phyloP scores from a whole-genome alignment of 2,888 invertebrate species.

The Lasius fuliginosus region DNA sequence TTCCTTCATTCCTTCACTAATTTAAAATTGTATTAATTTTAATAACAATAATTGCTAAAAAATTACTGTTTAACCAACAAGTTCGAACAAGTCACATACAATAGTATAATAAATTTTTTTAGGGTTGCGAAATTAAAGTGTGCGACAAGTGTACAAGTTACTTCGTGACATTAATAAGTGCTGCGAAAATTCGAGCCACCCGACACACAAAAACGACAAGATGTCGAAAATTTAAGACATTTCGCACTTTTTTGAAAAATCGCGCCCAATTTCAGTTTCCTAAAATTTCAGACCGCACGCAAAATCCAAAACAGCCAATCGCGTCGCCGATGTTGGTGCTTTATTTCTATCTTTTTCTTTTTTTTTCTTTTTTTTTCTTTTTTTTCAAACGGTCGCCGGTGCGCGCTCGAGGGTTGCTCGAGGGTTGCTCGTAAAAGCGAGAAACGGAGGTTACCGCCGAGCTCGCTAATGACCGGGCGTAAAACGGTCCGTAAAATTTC shows the following conservation, averaged over 20 bases:
- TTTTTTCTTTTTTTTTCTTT: conserved; percentile 63
- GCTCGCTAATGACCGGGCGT: conserved; percentile 77
- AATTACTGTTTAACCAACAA: not conserved
- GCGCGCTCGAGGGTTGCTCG: conserved; percentile 41
- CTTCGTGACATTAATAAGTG: conserved; percentile 4
- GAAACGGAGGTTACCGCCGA: conserved; percentile 71
- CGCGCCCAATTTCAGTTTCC: conserved; percentile 23
- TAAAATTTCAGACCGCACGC: conserved; percentile 26
- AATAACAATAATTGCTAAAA: not conserved
- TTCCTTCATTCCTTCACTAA: not conserved
- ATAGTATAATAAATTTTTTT: not conserved
- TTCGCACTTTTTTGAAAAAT: conserved; percentile 8
- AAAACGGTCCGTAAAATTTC: conserved; percentile 78
- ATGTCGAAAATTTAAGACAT: conserved; percentile 11
- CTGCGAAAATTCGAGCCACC: not conserved
- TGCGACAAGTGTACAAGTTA: not conserved
- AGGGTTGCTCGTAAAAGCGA: conserved; percentile 70
- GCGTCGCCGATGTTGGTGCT: conserved; percentile 33
- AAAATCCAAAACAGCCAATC: conserved; percentile 49
- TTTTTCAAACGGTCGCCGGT: conserved; percentile 45
- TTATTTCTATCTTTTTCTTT: conserved; percentile 60
- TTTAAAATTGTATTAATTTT: conserved; percentile 5
- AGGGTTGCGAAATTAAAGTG: not conserved
- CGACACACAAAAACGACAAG: not conserved
- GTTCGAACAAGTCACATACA: not conserved